Evolutionary conservation across 2,888 invertebrate species (phyloP).

Genomic region (Metacarcinus magister): DNA sequence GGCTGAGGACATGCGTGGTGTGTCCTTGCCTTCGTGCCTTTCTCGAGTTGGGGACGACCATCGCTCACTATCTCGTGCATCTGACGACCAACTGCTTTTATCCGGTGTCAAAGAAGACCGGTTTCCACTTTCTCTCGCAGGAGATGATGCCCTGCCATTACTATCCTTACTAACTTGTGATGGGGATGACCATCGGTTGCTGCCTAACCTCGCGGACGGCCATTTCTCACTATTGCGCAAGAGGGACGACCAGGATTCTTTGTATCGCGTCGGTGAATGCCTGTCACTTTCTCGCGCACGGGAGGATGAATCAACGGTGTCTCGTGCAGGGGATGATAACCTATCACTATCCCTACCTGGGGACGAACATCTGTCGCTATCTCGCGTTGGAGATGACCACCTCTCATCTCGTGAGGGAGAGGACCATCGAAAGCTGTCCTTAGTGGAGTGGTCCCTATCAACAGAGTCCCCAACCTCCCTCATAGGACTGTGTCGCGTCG

Average conservation of each 20-base stretch:
- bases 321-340: constrained; percentile 63
- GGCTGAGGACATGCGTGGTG: constrained; percentile 12
- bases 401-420: constrained; percentile 59
- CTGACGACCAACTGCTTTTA: constrained; percentile 63
- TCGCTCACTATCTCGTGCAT: constrained; percentile 38
- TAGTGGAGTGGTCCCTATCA: neutral
- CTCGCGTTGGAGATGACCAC: constrained; percentile 62
- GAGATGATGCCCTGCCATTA: constrained; percentile 51
- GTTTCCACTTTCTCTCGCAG: constrained; percentile 56
- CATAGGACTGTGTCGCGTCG: constrained; percentile 50
- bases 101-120: constrained; percentile 59
- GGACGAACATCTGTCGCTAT: constrained; percentile 51
- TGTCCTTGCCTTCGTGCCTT: neutral
- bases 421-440: neutral
- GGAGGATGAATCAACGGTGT: constrained; percentile 38
- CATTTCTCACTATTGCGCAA: constrained; percentile 50
- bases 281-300: constrained; percentile 33
- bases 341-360: constrained; percentile 50
- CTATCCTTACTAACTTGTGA: neutral
- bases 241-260: constrained; percentile 50
- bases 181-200: constrained; percentile 56
- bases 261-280: constrained; percentile 31
- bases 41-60: constrained; percentile 64
- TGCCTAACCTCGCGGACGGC: constrained; percentile 55
- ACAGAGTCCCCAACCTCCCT: neutral